Percentiles rank a stretch among this genome's conserved stretches.
These are phyloP conservation scores for Tigriopus japonicus DNA, from an alignment of 1,140 invertebrate genomes.

Conservation along the genomic window DNA sequence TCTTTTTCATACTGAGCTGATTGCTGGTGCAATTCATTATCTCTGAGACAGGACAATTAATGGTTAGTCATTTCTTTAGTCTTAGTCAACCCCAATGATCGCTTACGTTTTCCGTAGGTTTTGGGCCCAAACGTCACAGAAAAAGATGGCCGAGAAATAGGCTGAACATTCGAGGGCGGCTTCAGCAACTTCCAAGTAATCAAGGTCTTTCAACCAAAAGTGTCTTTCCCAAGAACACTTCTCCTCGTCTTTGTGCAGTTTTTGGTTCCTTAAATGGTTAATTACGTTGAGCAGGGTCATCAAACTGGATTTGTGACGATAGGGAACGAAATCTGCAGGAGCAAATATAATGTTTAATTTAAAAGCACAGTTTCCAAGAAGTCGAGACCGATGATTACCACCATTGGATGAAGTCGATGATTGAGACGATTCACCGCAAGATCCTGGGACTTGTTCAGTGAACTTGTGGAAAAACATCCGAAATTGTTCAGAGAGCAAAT, in stretches of 20 bases:
- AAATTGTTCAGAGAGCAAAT: too few species aligned
- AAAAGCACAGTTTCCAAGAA: too few species aligned
- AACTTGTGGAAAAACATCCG: too few species aligned
- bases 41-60: too few species aligned
- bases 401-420: background rate
- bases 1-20: background rate
- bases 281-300: background rate
- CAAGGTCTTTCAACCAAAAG: constrained; percentile 8
- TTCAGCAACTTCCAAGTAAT: constrained; percentile 11
- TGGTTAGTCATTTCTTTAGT: background rate
- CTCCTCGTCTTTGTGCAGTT: background rate
- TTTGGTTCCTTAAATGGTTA: background rate
- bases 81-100: background rate
- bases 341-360: too few species aligned
- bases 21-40: background rate
- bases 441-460: too few species aligned
- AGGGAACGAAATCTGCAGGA: too few species aligned
- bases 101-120: background rate
- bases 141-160: constrained; percentile 4
- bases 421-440: background rate
- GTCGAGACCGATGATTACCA: background rate
- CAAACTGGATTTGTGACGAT: background rate
- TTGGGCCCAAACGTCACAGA: constrained; percentile 11
- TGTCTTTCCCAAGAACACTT: constrained; percentile 1
- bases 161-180: background rate